These are phyloP conservation scores for Patiria pectinifera DNA, from an alignment of 53 echinoderm and acorn worm genomes.

Conservation along the genomic window DNA sequence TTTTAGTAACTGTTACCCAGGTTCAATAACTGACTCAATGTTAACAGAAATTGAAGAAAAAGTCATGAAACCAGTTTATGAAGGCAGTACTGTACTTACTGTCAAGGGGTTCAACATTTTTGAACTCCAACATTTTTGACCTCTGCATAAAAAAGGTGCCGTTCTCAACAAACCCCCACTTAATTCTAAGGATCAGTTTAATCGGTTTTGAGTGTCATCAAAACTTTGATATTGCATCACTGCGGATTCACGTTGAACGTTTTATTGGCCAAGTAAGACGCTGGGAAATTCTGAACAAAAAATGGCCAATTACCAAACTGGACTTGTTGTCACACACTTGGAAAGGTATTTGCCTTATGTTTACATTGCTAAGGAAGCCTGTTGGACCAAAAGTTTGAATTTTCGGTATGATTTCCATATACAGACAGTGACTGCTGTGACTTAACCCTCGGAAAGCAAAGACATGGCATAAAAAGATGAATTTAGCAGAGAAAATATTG, in stretches of 20 bases:
- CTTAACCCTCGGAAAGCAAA: too few species aligned
- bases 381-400: constrained; percentile 15
- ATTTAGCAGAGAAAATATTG: too few species aligned
- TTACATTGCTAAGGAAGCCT: constrained; percentile 5
- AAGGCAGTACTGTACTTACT: constrained; percentile 12
- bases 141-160: constrained; percentile 5
- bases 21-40: constrained; percentile 1
- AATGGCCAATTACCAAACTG: constrained; percentile 27
- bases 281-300: constrained; percentile 22
- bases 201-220: constrained; percentile 1
- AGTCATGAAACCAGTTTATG: constrained; percentile 18
- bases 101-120: not conserved
- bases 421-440: too few species aligned
- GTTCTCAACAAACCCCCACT: constrained; percentile 5
- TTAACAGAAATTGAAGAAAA: constrained; percentile 1
- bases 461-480: too few species aligned
- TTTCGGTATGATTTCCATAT: not conserved
- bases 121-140: not conserved
- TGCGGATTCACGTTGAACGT: constrained; percentile 20
- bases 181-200: constrained; percentile 7
- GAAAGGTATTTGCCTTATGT: constrained; percentile 24
- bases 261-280: constrained; percentile 24
- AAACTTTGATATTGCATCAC: constrained; percentile 22
- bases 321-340: constrained; percentile 22
- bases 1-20: constrained; percentile 21